Evolutionary conservation across 2,888 invertebrate genomes (phyloP).

Genomic region (Hesperia comma): DNA sequence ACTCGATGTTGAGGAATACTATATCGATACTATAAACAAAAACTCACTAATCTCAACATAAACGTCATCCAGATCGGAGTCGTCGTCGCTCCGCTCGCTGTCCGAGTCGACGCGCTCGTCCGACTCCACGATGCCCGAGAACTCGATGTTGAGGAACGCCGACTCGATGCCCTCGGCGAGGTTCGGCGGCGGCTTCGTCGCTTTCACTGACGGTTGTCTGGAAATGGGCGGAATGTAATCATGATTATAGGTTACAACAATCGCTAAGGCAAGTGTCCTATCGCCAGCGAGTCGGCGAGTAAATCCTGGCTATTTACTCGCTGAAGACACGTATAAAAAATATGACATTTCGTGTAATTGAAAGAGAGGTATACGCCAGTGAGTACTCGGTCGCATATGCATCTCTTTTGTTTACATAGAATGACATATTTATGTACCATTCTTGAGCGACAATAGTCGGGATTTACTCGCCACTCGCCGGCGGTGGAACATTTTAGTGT

Average conservation of each 20-base stretch:
- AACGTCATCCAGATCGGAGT: slow-evolving; percentile 74
- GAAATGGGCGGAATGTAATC: background rate
- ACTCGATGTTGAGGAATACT: slow-evolving; percentile 80
- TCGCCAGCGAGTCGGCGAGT: no score
- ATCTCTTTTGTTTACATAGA: no score
- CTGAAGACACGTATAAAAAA: no score
- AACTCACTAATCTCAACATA: slow-evolving; percentile 75
- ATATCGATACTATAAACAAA: slow-evolving; percentile 67
- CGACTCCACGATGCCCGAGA: slow-evolving; percentile 79
- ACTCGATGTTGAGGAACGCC: slow-evolving; percentile 80
- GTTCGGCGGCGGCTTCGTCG: slow-evolving; percentile 71
- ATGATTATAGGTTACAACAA: background rate
- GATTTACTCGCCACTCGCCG: no score
- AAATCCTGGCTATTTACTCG: no score
- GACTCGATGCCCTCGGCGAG: slow-evolving; percentile 78
- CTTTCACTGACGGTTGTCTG: slow-evolving; percentile 75
- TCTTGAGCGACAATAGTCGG: no score
- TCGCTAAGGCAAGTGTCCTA: no score
- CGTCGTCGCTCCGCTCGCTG: slow-evolving; percentile 72
- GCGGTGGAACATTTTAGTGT: no score
- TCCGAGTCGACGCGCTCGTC: slow-evolving; percentile 72
- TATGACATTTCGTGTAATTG: no score
- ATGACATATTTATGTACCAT: no score
- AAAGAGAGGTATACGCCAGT: no score
- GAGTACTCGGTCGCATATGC: no score